phyloP scores from a whole-genome alignment of 2,113 vertebrate species.

The Candoia aspera region DNA sequence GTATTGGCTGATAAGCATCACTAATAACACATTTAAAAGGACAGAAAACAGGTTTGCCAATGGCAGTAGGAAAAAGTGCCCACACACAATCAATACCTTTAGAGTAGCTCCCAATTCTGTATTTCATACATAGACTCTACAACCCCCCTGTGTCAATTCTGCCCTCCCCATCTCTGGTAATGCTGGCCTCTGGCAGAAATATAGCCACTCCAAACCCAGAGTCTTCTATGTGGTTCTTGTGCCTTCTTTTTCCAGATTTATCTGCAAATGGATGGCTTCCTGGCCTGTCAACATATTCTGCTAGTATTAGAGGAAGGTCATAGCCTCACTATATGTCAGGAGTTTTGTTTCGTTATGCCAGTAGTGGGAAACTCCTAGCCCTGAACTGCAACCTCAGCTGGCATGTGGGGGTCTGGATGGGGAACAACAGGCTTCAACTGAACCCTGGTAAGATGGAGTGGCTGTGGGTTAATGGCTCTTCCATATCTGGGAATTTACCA shows the following conservation, averaged over 20 bases:
- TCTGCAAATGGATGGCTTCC: background rate
- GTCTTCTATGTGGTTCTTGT: background rate
- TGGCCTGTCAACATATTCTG: background rate
- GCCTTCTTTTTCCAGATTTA: background rate
- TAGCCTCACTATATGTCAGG: background rate
- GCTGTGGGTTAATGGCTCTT: too few relatives aligned
- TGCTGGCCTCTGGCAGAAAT: background rate
- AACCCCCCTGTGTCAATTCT: background rate
- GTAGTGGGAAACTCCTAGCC: background rate
- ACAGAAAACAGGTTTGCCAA: constrained; percentile 22
- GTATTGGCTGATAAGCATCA: background rate
- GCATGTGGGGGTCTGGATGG: too few relatives aligned
- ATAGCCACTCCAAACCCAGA: background rate
- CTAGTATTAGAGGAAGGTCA: background rate
- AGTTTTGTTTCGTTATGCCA: background rate
- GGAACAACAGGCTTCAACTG: too few relatives aligned
- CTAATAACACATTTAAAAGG: background rate
- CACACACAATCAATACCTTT: background rate
- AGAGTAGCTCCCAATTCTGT: background rate
- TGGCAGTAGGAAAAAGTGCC: background rate
- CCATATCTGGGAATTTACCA: too few relatives aligned
- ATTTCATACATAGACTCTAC: background rate
- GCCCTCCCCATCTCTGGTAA: background rate
- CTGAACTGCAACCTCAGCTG: background rate
- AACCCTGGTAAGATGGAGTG: too few relatives aligned